Evolutionary conservation across 2,888 invertebrate genomes (phyloP), one percentile per base, ranked within the genome.

Genomic region (Argyra leucocephala): DNA sequence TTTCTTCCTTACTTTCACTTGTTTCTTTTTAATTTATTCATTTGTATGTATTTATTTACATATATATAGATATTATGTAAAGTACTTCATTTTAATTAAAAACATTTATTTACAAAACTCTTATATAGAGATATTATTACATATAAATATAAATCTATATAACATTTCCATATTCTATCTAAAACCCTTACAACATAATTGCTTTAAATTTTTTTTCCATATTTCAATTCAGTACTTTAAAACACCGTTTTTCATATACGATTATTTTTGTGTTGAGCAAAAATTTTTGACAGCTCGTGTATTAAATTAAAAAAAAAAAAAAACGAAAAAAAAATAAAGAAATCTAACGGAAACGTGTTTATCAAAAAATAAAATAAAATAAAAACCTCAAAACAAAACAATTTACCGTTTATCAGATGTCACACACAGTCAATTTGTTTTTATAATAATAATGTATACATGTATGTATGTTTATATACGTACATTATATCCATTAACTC

Each of bases 21-120:
- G 18, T 18, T 48, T 48, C 48, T 18, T 48, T 18, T 48, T 48
- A 48, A 48, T 48, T 48, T 48, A 48, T 48, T 48, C 48, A 48
- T 48, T 48, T n/a, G 48, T 48, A n/a, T n/a, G n/a, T n/a, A n/a
- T n/a, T n/a, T n/a, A n/a, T n/a, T n/a, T n/a, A n/a, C n/a, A n/a
- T n/a, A n/a, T n/a, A n/a, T n/a, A n/a, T n/a, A n/a, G n/a, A n/a
- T n/a, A n/a, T n/a, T 48, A n/a, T 48, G 48, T 48, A 48, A 48
- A 4, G 48, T 48, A 48, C 48, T 48, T 48, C 48, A 48, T 48
- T 48, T 48, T 48, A 48, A 48, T 48, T 48, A 48, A 48, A 48
- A 48, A 48, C 48, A 48, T 15, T 48, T 48, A 48, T 48, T 48
- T 48, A 18, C 48, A 48, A 48, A 37, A 48, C 15, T 18, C 15